Evolutionary conservation across 1,140 invertebrate species (phyloP), one percentile per base, ranked within the genome.

Genomic region (Bombyx mori): DNA sequence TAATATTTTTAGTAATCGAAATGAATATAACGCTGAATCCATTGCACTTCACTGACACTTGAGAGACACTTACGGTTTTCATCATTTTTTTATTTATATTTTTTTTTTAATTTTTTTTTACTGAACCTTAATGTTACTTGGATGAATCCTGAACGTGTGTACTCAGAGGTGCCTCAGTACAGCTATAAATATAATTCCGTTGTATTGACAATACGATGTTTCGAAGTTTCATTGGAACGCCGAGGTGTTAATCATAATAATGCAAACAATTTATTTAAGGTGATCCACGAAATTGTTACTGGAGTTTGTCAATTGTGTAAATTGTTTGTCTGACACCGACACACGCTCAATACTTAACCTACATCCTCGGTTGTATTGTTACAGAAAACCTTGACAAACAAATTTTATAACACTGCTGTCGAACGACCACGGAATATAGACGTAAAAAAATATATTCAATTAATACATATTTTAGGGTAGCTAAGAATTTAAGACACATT

Each of bases 201-300:
- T 61, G 69, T 82, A 70, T 83, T 82, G 72, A 80, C 83, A 83
- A 77, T 77, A 55, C 65, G 58, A 61, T 71, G 63, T 82, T 78
- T 76, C 73, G 75, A 82, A 71, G 74, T 82, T 72, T 74, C 80
- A 79, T 77, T 79, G 80, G 60, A 68, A 68, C 69, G 54, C 26
- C 61, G 53, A 86, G 79, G 83, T 86, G 83, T 75, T 86, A 86
- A 86, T 83, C 71, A 86, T 71, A 74, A 81, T 81, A 69, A 75
- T 78, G 77, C 70, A 81, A 82, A 82, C 76, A 79, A 75, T 81
- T 82, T 86, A 79, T 82, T 84, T 84, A 71, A 79, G 77, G 69
- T 72, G 75, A 77, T 75, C 75, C 77, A 79, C 64, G 65, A 81
- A 78, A 77, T 73, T 64, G 72, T 75, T 79, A 75, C 77, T 64